These are phyloP conservation scores for Lerista edwardsae DNA, from an alignment of 2,797 vertebrate species.

Conservation along the genomic window DNA sequence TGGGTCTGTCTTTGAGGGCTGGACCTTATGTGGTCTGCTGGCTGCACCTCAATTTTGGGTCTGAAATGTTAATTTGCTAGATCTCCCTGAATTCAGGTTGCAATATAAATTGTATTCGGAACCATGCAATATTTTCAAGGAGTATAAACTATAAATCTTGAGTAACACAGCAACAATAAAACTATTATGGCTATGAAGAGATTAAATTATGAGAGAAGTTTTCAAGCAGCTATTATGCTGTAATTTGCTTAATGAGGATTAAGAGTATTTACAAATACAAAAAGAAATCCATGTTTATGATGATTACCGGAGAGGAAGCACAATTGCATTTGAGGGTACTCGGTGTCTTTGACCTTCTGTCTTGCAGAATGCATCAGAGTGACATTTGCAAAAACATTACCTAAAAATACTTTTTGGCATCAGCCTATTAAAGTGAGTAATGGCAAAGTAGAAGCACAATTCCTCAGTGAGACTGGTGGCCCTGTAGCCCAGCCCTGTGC, in stretches of 20 bases:
- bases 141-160: neutral
- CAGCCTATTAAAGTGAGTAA: neutral
- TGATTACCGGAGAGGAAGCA: constrained; percentile 3
- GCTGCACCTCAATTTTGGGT: no score
- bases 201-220: constrained; percentile 45
- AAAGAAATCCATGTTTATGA: neutral
- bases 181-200: constrained; percentile 6
- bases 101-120: constrained; percentile 52
- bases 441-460: neutral
- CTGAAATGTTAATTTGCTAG: constrained; percentile 42
- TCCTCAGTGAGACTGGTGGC: neutral
- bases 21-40: neutral
- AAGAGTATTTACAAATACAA: constrained; percentile 10
- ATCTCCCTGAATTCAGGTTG: constrained; percentile 53
- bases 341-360: neutral
- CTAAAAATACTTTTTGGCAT: neutral
- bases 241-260: constrained; percentile 23
- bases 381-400: constrained; percentile 6
- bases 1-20: neutral
- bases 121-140: constrained; percentile 51
- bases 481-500: neutral
- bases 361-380: constrained; percentile 7
- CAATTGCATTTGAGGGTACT: neutral
- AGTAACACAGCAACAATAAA: no score
- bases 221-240: constrained; percentile 39